These are phyloP conservation scores for Emydocephalus ijimae DNA, from an alignment of 2,113 vertebrate genomes.

Conservation along the genomic window DNA sequence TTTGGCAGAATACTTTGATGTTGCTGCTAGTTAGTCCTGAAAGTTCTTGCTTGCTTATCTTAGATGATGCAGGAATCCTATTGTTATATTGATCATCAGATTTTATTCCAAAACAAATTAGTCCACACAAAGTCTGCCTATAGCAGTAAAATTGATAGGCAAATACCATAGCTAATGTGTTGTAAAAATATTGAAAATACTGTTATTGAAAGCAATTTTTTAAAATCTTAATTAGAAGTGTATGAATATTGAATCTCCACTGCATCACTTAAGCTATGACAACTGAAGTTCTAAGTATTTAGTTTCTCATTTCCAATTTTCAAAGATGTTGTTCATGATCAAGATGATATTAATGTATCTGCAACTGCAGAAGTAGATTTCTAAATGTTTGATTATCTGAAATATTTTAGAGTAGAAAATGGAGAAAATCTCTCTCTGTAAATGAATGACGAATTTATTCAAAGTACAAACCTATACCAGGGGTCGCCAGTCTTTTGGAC, in stretches of 20 bases:
- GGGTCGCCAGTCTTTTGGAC: too few species aligned
- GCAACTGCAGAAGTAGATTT: background rate
- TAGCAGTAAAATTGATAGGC: conserved; percentile 2
- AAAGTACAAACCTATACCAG: background rate
- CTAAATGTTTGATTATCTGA: background rate
- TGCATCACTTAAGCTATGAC: background rate
- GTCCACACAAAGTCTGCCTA: conserved; percentile 10
- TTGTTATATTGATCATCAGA: conserved; percentile 7
- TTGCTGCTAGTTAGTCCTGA: background rate
- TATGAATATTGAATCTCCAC: background rate
- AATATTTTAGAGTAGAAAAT: background rate
- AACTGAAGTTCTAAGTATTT: background rate
- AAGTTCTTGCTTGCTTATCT: background rate
- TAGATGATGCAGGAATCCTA: background rate
- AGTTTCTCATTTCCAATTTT: background rate
- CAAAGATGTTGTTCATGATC: background rate
- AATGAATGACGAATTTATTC: background rate
- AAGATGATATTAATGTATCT: background rate
- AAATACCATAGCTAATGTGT: background rate
- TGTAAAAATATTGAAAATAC: conserved; percentile 22
- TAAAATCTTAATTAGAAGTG: background rate
- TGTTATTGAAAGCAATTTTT: conserved; percentile 56
- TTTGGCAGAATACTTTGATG: background rate
- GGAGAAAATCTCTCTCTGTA: background rate
- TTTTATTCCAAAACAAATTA: conserved; percentile 19